Percentiles rank a stretch among this genome's conserved stretches.
These are phyloP conservation scores for Teleogryllus oceanicus DNA, from an alignment of 2,888 invertebrate genomes.

Conservation along the genomic window DNA sequence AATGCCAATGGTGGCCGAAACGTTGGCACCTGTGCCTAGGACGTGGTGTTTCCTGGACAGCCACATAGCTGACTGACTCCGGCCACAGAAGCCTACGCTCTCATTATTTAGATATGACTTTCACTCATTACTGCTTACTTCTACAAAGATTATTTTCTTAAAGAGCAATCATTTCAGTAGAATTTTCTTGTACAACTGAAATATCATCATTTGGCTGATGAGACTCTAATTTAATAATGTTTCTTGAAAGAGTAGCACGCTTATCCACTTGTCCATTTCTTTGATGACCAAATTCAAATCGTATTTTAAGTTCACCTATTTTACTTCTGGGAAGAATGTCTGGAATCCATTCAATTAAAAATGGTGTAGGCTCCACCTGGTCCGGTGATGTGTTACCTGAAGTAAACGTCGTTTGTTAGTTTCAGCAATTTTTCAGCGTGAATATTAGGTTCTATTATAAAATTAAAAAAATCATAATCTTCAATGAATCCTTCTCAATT, in stretches of 20 bases:
- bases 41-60: no score
- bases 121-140: no score
- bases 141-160: not conserved
- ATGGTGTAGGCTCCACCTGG: slow-evolving; percentile 60
- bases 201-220: not conserved
- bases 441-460: no score
- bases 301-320: slow-evolving; percentile 68
- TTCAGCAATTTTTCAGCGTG: no score
- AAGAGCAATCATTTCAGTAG: not conserved
- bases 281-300: slow-evolving; percentile 67
- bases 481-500: no score
- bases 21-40: no score
- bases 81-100: no score
- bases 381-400: slow-evolving; percentile 53
- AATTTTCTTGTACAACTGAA: not conserved
- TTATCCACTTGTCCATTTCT: slow-evolving; percentile 50
- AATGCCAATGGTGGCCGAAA: no score
- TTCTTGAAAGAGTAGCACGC: not conserved
- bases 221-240: not conserved
- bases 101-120: no score
- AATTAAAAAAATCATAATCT: no score
- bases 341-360: slow-evolving; percentile 74
- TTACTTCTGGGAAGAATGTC: slow-evolving; percentile 64
- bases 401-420: no score
- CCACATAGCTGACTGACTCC: no score